Evolutionary conservation across 2,113 vertebrate species (phyloP), one percentile per base, ranked within the genome.

Genomic region (Gnathonemus longibarbis): DNA sequence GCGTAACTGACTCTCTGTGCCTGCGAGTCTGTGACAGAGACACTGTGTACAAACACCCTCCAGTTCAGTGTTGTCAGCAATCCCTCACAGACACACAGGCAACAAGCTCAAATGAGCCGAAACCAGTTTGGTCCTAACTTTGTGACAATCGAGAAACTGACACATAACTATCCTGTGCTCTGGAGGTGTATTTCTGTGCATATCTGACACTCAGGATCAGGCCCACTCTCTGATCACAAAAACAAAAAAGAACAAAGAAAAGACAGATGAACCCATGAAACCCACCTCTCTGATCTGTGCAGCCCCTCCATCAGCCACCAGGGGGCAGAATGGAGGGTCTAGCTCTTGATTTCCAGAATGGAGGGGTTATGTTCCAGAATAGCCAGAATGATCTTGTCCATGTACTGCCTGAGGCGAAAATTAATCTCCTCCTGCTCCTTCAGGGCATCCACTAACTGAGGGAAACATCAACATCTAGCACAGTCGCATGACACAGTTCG

Each of bases 351-450:
- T 95, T 99, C 98, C 92, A 99, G 95, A 93, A 99, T 99, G 92
- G 98, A 99, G 0, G 98, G 98, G 92, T 99, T 98, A 91, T 99
- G 98, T 93, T 99, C 98, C 46, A 99, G 95, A 92, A 99, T 99
- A 93, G 98, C 98, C 90, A 99, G 91, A 92, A 99, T 99, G 70
- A 99, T 99, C 96, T 99, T 99, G 95, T 99, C 98, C 98, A 99
- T 99, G 93, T 99, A 99, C 93, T 99, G 97, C 90, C 98, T 95
- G 87, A 99, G 95, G 66, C 98, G 97, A 91, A 96, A 97, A 93
- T 99, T 99, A 92, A 99, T 99, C 94, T 99, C 98, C 92, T 99
- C 98, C 91, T 99, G 98, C 90, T 98, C 97, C 94, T 98, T 99
- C 89, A 99, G 94, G 90, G 98, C 98, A 48, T 99, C 98, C 90